Evolutionary conservation across 2,113 vertebrate species (phyloP), one percentile per base, ranked within the genome.

Genomic region (Lanius ludovicianus): DNA sequence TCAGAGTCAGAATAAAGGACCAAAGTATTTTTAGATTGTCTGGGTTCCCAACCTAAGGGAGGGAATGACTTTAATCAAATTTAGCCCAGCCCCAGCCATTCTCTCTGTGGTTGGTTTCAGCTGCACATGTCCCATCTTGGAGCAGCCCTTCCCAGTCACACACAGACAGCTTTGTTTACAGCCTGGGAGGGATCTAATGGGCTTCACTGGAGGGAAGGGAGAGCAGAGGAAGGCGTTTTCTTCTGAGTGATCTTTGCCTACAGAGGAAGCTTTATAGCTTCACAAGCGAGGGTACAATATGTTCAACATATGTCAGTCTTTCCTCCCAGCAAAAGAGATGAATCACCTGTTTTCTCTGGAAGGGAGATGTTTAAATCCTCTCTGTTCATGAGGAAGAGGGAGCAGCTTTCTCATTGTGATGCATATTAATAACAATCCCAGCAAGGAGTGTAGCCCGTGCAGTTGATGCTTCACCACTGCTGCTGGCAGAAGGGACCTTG

Each of bases 281-380:
- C 79, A 87, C 64, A 74, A 65, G 79, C 22, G 24, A 85, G 81
- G 30, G 42, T 44, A 76, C 86, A 95, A 87, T 75, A 93, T 95
- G 94, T 71, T 89, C 87, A 92, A 24, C 92, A 86, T 55, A 83
- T 95, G 89, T 71, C 95, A 87, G 88, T 94, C 87, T 92, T 95
- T 86, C 76, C 90, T 89, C 78, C 55, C 67, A 78, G 73, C 41
- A 11, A 92, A 75, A 69, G 35, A 87, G 53, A 88, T 94, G 60
- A 96, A 93, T 96, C 89, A 96, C 93, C 88, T 96, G 89, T 70
- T 86, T 95, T 80, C 84, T 69, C 67, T 84, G 42, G 65, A 63
- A 86, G 57, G 65, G 64, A 84, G 65, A 65, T 91, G 78, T 85
- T 95, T 81, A 79, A 95, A 92, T 76, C 65, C 74, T 86, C 64